Evolutionary conservation across 2,797 vertebrate genomes (phyloP).

Genomic region (Nasua narica): DNA sequence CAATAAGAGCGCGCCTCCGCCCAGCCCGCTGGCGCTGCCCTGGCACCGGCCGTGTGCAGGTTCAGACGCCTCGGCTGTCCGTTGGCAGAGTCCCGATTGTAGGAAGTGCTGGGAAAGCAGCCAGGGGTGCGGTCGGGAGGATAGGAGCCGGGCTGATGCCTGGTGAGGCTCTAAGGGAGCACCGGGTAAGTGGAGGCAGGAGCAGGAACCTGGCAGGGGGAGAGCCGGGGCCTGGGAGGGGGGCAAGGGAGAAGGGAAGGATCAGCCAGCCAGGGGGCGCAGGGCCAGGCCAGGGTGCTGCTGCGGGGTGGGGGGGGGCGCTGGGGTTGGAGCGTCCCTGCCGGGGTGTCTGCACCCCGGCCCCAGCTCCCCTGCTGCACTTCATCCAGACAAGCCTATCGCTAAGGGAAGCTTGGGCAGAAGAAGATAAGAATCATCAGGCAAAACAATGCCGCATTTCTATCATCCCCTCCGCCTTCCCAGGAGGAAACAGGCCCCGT

Average conservation of each 20-base stretch:
- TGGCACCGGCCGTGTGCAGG: background rate
- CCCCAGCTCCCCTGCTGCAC: background rate
- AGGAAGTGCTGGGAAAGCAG: background rate
- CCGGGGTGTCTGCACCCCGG: background rate
- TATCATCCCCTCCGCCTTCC: background rate
- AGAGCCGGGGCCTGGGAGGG: background rate
- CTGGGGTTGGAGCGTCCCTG: background rate
- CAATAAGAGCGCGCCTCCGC: background rate
- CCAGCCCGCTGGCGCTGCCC: background rate
- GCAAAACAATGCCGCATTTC: background rate
- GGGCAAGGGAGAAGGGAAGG: background rate
- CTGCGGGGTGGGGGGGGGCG: background rate
- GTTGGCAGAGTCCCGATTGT: background rate
- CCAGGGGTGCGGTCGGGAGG: background rate
- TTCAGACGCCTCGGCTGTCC: background rate
- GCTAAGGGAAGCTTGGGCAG: background rate
- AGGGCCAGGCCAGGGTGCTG: background rate
- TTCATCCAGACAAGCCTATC: background rate
- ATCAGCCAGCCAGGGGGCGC: background rate
- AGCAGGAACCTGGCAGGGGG: background rate
- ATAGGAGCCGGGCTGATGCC: background rate
- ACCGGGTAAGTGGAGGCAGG: background rate
- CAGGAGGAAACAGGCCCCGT: background rate
- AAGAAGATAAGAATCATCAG: background rate
- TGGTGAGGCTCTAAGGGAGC: background rate